Evolutionary conservation across 1,140 invertebrate species (phyloP), one percentile per base, ranked within the genome.

Genomic region (Diabrotica virgifera): DNA sequence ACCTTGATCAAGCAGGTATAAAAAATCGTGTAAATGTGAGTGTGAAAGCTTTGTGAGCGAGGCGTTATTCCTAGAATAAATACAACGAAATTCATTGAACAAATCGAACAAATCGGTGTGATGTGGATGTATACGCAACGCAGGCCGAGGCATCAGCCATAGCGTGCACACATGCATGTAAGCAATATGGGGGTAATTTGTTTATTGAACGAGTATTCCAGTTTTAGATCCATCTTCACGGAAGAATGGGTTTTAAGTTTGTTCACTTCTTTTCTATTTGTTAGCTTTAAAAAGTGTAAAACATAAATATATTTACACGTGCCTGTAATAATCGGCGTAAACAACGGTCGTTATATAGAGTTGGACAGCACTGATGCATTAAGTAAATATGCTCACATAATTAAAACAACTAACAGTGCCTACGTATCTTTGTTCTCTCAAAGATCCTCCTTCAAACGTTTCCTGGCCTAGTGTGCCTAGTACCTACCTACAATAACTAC

Each of bases 1-100:
- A 57, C 58, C 38, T 61, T 66, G 65, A 66, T 66, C 65, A 66
- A 51, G 46, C 59, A 66, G 65, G 65, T 66, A 66, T 62, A 66
- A 66, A 66, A 66, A 61, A 54, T 61, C 54, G 65, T 57, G 65
- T 50, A 56, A 65, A 56, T 37, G n/a, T 38, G 51, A 46, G 40
- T 38, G 35, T 63, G n/a, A 57, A 57, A n/a, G 35, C 55, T 24
- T 36, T 37, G 55, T 57, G 35, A 57, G 55, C 37, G 55, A 37
- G 12, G 55, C 55, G 55, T 40, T 36, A n/a, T 12, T 12, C 10
- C 36, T 24, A 24, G 55, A 36, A 36, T 36, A 57, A 36, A 57
- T 46, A 46, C 24, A 57, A 57, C 55, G 9, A 57, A 57, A 57
- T 57, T 36, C 55, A 36, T 11, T 57, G 64, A 65, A 65, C 64